phyloP scores from a whole-genome alignment of 2,888 invertebrate species.

The Drosophila demipolita region DNA sequence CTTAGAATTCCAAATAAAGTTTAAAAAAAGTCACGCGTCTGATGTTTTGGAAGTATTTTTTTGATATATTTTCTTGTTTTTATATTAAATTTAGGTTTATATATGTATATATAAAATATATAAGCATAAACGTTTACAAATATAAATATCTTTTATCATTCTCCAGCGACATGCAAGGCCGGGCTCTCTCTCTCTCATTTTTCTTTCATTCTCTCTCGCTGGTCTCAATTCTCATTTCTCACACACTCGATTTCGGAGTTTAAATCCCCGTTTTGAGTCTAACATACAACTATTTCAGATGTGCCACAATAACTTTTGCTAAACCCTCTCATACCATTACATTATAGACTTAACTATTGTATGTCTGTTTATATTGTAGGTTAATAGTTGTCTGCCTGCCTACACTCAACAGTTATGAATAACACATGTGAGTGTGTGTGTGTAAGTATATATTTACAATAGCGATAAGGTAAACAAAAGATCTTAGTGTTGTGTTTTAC shows the following conservation, averaged over 20 bases:
- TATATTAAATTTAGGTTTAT: constrained; percentile 53
- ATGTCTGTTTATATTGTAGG: constrained; percentile 25
- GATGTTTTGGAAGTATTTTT: constrained; percentile 45
- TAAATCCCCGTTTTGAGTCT: constrained; percentile 36
- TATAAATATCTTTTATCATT: constrained; percentile 72
- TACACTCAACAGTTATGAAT: constrained; percentile 37
- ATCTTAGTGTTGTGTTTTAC: constrained; percentile 38
- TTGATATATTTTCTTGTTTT: constrained; percentile 49
- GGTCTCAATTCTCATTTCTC: constrained; percentile 26
- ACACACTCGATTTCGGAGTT: constrained; percentile 40
- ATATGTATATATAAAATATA: constrained; percentile 70
- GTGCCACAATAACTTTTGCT: constrained; percentile 61
- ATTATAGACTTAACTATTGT: constrained; percentile 27
- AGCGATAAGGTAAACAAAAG: constrained; percentile 70
- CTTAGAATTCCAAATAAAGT: neutral
- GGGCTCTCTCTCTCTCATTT: constrained; percentile 3
- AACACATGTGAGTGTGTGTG: constrained; percentile 32
- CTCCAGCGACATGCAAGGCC: constrained; percentile 34
- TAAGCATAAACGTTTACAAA: constrained; percentile 76
- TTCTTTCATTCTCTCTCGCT: constrained; percentile 1
- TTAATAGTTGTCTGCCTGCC: constrained; percentile 32
- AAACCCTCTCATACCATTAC: constrained; percentile 40
- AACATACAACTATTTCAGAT: constrained; percentile 29
- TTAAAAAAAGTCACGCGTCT: constrained; percentile 2
- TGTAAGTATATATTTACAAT: constrained; percentile 71